Base-by-base conservation (phyloP, 2,888 invertebrate genomes). In the Lithophane semibrunnea region DNA sequence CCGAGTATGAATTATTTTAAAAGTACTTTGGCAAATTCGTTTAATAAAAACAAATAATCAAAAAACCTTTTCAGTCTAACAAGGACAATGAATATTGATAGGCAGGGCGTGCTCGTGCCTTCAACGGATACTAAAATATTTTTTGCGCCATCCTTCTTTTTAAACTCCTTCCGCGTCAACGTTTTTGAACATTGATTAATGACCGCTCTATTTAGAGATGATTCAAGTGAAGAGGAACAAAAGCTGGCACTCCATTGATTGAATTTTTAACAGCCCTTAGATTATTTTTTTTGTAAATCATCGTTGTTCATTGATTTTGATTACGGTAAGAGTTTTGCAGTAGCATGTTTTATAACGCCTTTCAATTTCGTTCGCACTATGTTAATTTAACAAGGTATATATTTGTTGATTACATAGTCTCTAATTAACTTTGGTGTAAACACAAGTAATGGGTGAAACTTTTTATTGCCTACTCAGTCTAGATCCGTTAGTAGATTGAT, bases 101-200 rank as follows among this genome's bases (percentile, higher is more conserved):
- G 88, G 88, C 88, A 89, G 87, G 88, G 85, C 86, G 87, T 88
- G 89, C 88, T 89, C 83, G 79, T 75, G 88, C 85, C 86, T 89
- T 88, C 79, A 88, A 88, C 76, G 87, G 88, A 92, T 91, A 88
- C 90, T 91, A 91, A 91, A 92, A 92, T 80, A 90, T 90, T 93
- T 93, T 93, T 94, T 93, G 91, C 90, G 74, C 88, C 88, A 89
- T 92, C 89, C 88, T 90, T 88, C 88, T 90, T 91, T 91, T 89
- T 88, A 91, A 93, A 92, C 91, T 92, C 91, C 91, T 93, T 93
- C 89, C 88, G 87, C 91, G 90, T 91, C 91, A 92, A 90, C 88
- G 90, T 93, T 93, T 92, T 92, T 89, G 85, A 88, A 91, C 92
- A 87, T 90, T 94, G 94, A 94, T 94, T 94, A 93, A 94, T 94